Percentiles rank a stretch among this genome's conserved stretches.
phyloP scores from a whole-genome alignment of 2,888 invertebrate genomes.

The Polydrusus cervinus region DNA sequence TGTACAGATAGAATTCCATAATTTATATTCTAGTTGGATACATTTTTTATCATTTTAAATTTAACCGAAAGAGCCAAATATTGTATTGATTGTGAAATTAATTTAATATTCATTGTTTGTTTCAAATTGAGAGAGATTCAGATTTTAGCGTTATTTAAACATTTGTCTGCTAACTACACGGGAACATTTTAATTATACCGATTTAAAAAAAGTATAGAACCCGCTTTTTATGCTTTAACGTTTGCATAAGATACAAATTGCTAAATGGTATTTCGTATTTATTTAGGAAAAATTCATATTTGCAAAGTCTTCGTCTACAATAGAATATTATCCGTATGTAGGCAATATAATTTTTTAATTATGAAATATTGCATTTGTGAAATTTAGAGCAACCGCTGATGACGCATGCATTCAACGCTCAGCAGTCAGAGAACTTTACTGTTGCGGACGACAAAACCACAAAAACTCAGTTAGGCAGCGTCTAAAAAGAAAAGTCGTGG shows the following conservation, averaged over 20 bases:
- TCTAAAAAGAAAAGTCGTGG: slow-evolving; percentile 31
- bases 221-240: background rate
- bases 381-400: slow-evolving; percentile 35
- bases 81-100: slow-evolving; percentile 10
- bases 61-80: slow-evolving; percentile 8
- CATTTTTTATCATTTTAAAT: slow-evolving; percentile 20
- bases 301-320: too few species aligned
- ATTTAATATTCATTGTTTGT: slow-evolving; percentile 5
- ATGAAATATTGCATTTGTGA: too few species aligned
- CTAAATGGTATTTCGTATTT: too few species aligned
- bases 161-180: background rate
- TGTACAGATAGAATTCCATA: slow-evolving; percentile 25
- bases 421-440: slow-evolving; percentile 42
- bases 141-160: background rate
- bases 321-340: background rate
- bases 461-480: slow-evolving; percentile 45
- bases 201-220: background rate
- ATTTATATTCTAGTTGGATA: slow-evolving; percentile 16
- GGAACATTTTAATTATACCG: background rate
- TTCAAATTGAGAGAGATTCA: slow-evolving; percentile 11
- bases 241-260: too few species aligned
- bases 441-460: slow-evolving; percentile 44
- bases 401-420: slow-evolving; percentile 36
- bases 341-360: background rate
- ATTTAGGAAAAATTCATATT: too few species aligned